Evolutionary conservation across 30 jellyfish, hydroid and myxozoan species (phyloP).

Genomic region (Turritopsis rubra): DNA sequence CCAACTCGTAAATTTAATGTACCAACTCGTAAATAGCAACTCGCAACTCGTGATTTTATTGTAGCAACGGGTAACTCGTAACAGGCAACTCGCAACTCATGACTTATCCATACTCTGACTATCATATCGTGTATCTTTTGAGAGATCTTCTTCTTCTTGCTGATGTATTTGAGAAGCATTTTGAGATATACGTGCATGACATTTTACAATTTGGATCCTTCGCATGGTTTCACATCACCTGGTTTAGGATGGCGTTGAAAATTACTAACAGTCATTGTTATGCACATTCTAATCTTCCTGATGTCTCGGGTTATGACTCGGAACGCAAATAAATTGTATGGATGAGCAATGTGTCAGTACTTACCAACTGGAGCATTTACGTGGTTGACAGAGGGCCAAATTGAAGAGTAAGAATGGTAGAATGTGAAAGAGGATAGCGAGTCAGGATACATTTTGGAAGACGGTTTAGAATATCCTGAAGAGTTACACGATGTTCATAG

Average conservation of each 20-base stretch:
- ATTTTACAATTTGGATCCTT: slow-evolving; percentile 35
- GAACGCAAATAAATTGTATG: slow-evolving; percentile 68
- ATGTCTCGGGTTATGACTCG: slow-evolving; percentile 3
- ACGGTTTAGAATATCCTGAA: too few species aligned
- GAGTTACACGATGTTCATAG: too few species aligned
- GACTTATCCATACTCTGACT: too few species aligned
- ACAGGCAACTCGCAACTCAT: too few species aligned
- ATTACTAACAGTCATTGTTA: slow-evolving; percentile 1
- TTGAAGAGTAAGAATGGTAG: slow-evolving; percentile 9
- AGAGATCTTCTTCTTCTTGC: slow-evolving; percentile 40
- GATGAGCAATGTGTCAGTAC: slow-evolving; percentile 70
- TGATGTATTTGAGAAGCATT: slow-evolving; percentile 42
- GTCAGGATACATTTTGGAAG: too few species aligned
- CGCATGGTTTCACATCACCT: slow-evolving; percentile 36
- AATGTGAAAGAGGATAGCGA: too few species aligned
- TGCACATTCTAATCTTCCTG: slow-evolving; percentile 17
- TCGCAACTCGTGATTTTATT: too few species aligned
- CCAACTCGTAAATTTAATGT: too few species aligned
- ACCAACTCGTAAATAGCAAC: too few species aligned
- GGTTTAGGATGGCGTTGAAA: slow-evolving; percentile 50
- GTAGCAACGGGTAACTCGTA: too few species aligned
- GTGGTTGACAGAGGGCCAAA: slow-evolving; percentile 33
- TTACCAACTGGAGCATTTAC: too few species aligned
- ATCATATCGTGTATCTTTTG: slow-evolving; percentile 36
- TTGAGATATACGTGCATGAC: slow-evolving; percentile 23